Evolutionary conservation across 2,797 vertebrate species (phyloP), one percentile per base, ranked within the genome.

Genomic region (Momotus momota): DNA sequence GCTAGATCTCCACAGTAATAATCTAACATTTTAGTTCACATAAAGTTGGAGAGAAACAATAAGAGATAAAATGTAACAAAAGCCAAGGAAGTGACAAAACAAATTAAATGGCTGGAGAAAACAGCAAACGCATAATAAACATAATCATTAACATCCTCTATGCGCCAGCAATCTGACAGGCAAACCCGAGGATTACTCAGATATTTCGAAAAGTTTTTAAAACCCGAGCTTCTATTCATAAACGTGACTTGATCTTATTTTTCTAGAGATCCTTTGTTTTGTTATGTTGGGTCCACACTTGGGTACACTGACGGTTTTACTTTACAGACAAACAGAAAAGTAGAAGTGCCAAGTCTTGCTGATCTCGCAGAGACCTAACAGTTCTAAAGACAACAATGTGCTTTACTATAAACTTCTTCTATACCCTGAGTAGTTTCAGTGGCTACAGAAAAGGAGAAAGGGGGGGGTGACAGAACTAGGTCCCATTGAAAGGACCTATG

Each of bases 201-300:
- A 88, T 81, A 74, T 91, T 95, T 93, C 83, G 38, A 58, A 27
- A 78, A 78, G 31, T 23, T 72, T 85, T 92, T 69, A 6, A 86
- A 91, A 57, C 6, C 1, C 0, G 0, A 60, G 65, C 10, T 88
- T 45, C 80, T 94, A 49, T 41, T 92, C 55, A 67, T 35, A 81
- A 75, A 88, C 17, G n/a, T 57, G 38, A 79, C 67, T 69, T 75
- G 43, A 81, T 88, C 78, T 72, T 43, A 7, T 79, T 87, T 93
- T 86, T 82, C 70, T 52, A 40, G 66, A 58, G 23, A 23, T 29
- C n/a, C 35, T 86, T 79, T 61, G 8, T 27, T 88, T 81, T 67
- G 20, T 54, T 52, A 3, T 3, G 6, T 75, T 70, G 22, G 19
- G 40, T 17, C 38, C n/a, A 43, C 19, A 40, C 14, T 60, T 55